A percentile compares a stretch with the other conserved stretches of the same genome.
These are phyloP conservation scores for Tarsius wallacei DNA, from an alignment of 2,797 vertebrate species.

Conservation along the genomic window DNA sequence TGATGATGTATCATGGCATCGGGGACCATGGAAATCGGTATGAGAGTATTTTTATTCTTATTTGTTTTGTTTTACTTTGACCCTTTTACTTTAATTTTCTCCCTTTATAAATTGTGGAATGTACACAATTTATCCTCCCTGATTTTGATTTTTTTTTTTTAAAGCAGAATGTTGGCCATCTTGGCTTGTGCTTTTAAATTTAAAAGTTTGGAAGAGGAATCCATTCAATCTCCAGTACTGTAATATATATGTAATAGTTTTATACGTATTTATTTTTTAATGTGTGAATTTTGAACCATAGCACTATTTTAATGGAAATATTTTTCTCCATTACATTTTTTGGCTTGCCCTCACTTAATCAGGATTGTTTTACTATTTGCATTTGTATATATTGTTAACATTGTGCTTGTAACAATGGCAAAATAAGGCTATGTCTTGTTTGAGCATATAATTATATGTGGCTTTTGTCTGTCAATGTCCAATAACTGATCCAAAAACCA, in stretches of 20 bases:
- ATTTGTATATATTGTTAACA: slow-evolving; percentile 95
- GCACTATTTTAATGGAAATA: slow-evolving; percentile 46
- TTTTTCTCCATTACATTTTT: slow-evolving; percentile 89
- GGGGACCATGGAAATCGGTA: slow-evolving; percentile 98
- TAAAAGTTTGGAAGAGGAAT: slow-evolving; percentile 1
- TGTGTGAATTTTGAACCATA: slow-evolving; percentile 64
- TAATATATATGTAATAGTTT: slow-evolving; percentile 47
- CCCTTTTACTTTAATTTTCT: slow-evolving; percentile 76
- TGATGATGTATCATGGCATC: slow-evolving; percentile 95
- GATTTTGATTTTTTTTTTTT: slow-evolving; percentile 22
- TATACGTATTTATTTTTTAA: slow-evolving; percentile 81
- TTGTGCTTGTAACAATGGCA: slow-evolving; percentile 92
- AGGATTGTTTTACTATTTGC: slow-evolving; percentile 89
- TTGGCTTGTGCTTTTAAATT: slow-evolving; percentile 82
- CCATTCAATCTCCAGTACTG: slow-evolving; percentile 68
- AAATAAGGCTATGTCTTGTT: slow-evolving; percentile 91
- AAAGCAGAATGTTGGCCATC: slow-evolving; percentile 82
- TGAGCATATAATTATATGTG: slow-evolving; percentile 94
- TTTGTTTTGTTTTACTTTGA: slow-evolving; percentile 64
- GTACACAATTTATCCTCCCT: slow-evolving; percentile 49
- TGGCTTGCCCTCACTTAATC: slow-evolving; percentile 90
- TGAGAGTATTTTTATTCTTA: slow-evolving; percentile 92
- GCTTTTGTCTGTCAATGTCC: slow-evolving; percentile 86
- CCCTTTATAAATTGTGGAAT: slow-evolving; percentile 78
- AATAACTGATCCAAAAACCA: slow-evolving; percentile 82